Evolutionary conservation across 2,113 vertebrate species (phyloP), one percentile per base, ranked within the genome.

Genomic region (Nesogale talazaci): DNA sequence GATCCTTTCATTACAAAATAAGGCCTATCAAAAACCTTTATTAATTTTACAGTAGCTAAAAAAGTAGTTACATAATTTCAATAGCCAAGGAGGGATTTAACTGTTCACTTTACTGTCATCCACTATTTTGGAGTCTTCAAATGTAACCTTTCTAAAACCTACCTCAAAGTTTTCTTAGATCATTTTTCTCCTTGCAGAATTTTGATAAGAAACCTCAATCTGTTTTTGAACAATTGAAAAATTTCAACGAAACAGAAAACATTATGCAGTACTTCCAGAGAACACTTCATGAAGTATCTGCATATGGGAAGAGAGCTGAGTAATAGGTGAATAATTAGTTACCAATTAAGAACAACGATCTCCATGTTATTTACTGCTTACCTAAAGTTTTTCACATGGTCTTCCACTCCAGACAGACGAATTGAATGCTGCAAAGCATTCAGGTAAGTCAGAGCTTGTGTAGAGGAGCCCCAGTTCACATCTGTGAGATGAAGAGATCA

Each of bases 391-490:
- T 99, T 99, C 96, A 99, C 97, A 0, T 99, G 99, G 95, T 99
- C 99, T 95, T 99, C 99, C 5, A 99, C 99, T 38, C 99, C 99
- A 1, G 99, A 98, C 93, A 99, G 99, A 29, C 99, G 98, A 88
- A 99, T 98, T 5, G 99, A 99, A 98, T 99, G 99, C 88, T 99
- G 99, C 86, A 99, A 95, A 1, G 99, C 99, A 97, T 98, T 99
- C 95, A 99, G 98, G 95, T 99, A 99, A 65, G 99, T 99, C 98
- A 99, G 97, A 31, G 99, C 99, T 98, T 99, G 99, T 0, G 99
- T 99, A 5, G 99, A 99, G 0, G 99, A 99, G 46, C 99, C 99
- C 99, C 99, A 99, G 97, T 99, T 99, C 94, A 99, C 99, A 98
- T 99, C 99, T 99, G 98, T 94, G 95, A 69, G 67, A 94, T 96